A percentile compares a stretch with the other conserved stretches of the same genome.
Evolutionary conservation across 2,888 invertebrate genomes (phyloP).

Genomic region (Opisthograptis luteolata): DNA sequence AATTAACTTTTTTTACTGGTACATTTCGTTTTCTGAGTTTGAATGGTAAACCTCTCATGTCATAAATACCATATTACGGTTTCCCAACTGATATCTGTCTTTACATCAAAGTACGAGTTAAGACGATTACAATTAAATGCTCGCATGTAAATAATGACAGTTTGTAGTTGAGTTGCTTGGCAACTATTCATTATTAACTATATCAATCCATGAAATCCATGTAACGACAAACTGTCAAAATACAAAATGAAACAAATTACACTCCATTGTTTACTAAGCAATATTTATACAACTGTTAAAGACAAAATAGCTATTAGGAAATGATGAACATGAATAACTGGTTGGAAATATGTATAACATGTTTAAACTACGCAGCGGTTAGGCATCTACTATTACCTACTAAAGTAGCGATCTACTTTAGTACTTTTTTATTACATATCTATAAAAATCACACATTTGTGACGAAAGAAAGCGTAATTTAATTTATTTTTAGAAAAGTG

Average conservation of each 20-base stretch:
- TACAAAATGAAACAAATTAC: slow-evolving; percentile 17
- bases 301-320: slow-evolving; percentile 2
- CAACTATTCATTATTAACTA: slow-evolving; percentile 14
- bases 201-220: slow-evolving; percentile 18
- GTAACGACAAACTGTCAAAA: slow-evolving; percentile 17
- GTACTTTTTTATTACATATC: too few species aligned
- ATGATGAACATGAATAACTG: too few species aligned
- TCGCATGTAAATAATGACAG: slow-evolving; percentile 14
- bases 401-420: too few species aligned
- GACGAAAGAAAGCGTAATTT: neutral
- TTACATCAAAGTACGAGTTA: slow-evolving; percentile 4
- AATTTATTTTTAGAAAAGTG: neutral
- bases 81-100: slow-evolving; percentile 5
- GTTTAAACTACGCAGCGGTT: neutral
- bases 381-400: neutral
- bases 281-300: slow-evolving; percentile 1
- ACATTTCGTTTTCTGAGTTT: slow-evolving; percentile 5
- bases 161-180: slow-evolving; percentile 22
- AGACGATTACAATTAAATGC: too few species aligned
- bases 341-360: too few species aligned
- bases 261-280: slow-evolving; percentile 17
- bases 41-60: neutral
- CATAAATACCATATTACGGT: slow-evolving; percentile 4
- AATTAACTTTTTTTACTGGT: slow-evolving; percentile 15
- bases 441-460: too few species aligned